phyloP scores from a whole-genome alignment of 1,140 invertebrate species.

The Pantala flavescens region DNA sequence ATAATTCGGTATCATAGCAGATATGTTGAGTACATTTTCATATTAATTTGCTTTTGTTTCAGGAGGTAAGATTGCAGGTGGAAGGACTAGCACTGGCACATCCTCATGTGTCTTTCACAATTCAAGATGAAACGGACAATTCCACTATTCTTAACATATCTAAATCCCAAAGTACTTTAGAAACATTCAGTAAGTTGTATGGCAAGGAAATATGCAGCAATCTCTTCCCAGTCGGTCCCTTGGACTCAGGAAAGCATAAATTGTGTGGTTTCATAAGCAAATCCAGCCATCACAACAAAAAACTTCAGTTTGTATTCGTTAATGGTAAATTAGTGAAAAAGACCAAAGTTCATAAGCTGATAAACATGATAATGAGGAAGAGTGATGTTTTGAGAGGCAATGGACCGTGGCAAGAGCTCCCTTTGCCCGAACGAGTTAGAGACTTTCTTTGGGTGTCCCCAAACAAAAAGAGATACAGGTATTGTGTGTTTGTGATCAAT shows the following conservation, averaged over 20 bases:
- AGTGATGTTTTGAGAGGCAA: constrained; percentile 25
- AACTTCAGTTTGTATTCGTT: constrained; percentile 49
- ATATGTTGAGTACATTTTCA: too few relatives aligned
- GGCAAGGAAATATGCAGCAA: constrained; percentile 33
- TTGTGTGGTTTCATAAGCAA: constrained; percentile 44
- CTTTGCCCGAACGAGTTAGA: constrained; percentile 17
- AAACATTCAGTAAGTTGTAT: constrained; percentile 42
- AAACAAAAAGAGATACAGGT: constrained; percentile 30
- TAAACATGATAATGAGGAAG: constrained; percentile 37
- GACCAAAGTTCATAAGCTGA: constrained; percentile 40
- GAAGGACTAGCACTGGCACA: constrained; percentile 48
- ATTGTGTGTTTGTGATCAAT: constrained; percentile 47
- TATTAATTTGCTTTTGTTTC: too few relatives aligned
- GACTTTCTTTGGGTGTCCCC: constrained; percentile 25
- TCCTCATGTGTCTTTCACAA: constrained; percentile 43
- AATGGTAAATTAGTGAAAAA: constrained; percentile 46
- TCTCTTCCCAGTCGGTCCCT: constrained; percentile 37
- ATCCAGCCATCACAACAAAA: constrained; percentile 33
- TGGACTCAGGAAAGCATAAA: constrained; percentile 39
- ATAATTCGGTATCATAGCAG: too few relatives aligned
- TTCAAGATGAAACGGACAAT: constrained; percentile 47
- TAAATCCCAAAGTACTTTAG: constrained; percentile 39
- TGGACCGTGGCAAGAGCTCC: constrained; percentile 22
- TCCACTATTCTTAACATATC: constrained; percentile 43
- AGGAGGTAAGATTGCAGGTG: constrained; percentile 39